A percentile compares a stretch with the other conserved stretches of the same genome.
Evolutionary conservation across 2,113 vertebrate species (phyloP).

Genomic region (Sprattus sprattus): DNA sequence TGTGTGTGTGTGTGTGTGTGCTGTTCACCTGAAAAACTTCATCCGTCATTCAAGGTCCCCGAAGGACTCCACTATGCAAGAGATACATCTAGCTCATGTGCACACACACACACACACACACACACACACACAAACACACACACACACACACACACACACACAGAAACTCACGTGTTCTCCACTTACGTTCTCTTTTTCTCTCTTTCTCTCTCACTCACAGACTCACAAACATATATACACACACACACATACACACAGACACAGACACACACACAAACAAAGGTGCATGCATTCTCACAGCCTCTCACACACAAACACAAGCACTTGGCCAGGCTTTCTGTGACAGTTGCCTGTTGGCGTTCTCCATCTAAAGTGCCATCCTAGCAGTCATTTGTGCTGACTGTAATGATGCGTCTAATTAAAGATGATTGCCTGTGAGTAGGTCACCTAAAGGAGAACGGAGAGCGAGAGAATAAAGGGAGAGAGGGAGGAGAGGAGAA

Average conservation of each 20-base stretch:
- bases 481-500: neutral
- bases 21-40: slow-evolving; percentile 1
- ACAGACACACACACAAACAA: neutral
- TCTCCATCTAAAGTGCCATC: slow-evolving; percentile 8
- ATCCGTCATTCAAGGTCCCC: slow-evolving; percentile 10
- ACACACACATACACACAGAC: neutral
- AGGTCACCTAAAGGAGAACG: slow-evolving; percentile 4
- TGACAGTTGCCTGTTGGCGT: neutral
- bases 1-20: neutral
- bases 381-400: neutral
- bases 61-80: neutral
- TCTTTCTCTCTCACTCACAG: neutral
- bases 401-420: slow-evolving; percentile 9
- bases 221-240: neutral
- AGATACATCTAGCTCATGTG: neutral
- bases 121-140: neutral
- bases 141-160: neutral
- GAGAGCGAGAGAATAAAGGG: neutral
- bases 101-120: neutral
- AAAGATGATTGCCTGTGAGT: slow-evolving; percentile 15
- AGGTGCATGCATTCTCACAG: neutral
- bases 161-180: neutral
- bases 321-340: neutral
- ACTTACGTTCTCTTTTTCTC: neutral
- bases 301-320: neutral